Evolutionary conservation across 2,888 invertebrate species (phyloP), one percentile per base, ranked within the genome.

Genomic region (Apotomis capreana): DNA sequence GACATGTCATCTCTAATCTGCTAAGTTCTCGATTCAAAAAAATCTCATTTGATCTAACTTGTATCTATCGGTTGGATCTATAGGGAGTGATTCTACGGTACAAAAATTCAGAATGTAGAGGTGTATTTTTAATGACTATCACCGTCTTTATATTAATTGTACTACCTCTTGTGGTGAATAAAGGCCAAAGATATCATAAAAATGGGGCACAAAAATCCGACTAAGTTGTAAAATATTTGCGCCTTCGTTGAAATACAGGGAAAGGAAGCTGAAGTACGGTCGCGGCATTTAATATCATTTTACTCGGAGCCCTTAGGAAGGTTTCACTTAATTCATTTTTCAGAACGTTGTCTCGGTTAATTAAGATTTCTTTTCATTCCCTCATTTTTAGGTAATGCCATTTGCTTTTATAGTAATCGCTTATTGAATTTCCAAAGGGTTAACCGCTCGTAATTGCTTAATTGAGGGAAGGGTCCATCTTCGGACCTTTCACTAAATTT

Each of bases 401-500:
- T 78, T 79, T 81, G 80, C 79, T 80, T 75, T 79, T 80, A 74
- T 81, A 82, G 78, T 79, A 65, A 81, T 75, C 79, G 77, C 79
- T 83, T 83, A 84, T 85, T 84, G 80, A 83, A 85, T 85, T 84
- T 81, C 75, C 78, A 78, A 81, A 83, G 82, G 84, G 85, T 84
- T 81, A 81, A 80, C 83, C 80, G 79, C 76, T 68, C 79, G 76
- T 83, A 84, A 85, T 85, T 85, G 83, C 77, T 83, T 85, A 85
- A 85, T 85, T 86, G 82, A 83, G 83, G 79, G 79, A 81, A 83
- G 81, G 84, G 83, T 82, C 79, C 79, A 80, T 84, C 81, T 84
- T 82, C 74, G 79, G 80, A 80, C 83, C 82, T 83, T 82, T 80
- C 80, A 77, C 77, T 77, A 79, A 84, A 84, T 85, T 83, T 83